phyloP scores from a whole-genome alignment of 2,797 vertebrate species.

The Catharus ustulatus region DNA sequence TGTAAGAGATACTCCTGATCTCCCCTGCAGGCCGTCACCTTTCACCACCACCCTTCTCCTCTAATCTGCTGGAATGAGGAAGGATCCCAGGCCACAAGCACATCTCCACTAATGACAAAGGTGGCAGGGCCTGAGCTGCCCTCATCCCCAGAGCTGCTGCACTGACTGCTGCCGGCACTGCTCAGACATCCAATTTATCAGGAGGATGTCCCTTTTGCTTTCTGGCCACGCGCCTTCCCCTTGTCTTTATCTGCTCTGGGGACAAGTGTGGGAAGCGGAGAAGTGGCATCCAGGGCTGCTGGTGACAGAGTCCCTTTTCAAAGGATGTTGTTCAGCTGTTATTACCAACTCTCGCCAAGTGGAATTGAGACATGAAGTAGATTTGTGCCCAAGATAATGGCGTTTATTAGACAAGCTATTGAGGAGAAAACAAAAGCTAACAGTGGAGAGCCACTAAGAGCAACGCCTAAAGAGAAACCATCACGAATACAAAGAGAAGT shows the following conservation, averaged over 20 bases:
- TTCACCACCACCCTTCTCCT: neutral
- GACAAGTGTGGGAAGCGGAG: neutral
- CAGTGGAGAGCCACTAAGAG: slow-evolving; percentile 47
- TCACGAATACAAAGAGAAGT: slow-evolving; percentile 55
- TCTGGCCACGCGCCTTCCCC: neutral
- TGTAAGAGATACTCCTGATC: neutral
- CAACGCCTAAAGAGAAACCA: slow-evolving; percentile 27
- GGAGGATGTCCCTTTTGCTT: neutral
- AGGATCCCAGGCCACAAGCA: neutral
- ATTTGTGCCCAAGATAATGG: slow-evolving; percentile 71
- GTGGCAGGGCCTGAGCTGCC: neutral
- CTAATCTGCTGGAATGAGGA: slow-evolving; percentile 10
- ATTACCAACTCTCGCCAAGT: slow-evolving; percentile 37
- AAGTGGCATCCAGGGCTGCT: neutral
- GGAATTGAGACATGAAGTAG: slow-evolving; percentile 71
- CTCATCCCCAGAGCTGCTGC: neutral
- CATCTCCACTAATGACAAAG: neutral
- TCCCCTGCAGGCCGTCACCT: neutral
- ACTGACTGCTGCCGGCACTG: neutral
- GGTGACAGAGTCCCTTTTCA: slow-evolving; percentile 60
- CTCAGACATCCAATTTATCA: slow-evolving; percentile 25
- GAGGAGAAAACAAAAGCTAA: slow-evolving; percentile 72
- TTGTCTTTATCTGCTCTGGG: slow-evolving; percentile 37
- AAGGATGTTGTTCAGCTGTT: slow-evolving; percentile 42
- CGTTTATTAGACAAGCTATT: slow-evolving; percentile 73